Evolutionary conservation across 64 coral and sea anemone genomes (phyloP).

Genomic region (Stichodactyla helianthus): DNA sequence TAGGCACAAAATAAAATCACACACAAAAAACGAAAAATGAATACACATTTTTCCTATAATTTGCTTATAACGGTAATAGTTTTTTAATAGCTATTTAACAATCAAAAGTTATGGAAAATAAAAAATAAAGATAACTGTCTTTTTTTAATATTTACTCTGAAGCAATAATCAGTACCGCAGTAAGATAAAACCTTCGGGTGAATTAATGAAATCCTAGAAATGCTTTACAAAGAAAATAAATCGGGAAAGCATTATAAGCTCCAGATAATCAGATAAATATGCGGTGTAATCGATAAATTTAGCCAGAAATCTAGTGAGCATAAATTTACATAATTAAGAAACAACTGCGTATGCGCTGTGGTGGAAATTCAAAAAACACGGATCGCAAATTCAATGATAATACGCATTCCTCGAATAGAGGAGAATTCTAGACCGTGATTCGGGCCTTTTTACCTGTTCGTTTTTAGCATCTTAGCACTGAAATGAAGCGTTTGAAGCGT

Average conservation of each 20-base stretch:
- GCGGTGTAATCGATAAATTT: constrained; percentile 17
- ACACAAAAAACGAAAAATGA: too few relatives aligned
- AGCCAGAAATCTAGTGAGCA: neutral
- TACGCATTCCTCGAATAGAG: constrained; percentile 11
- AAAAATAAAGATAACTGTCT: too few relatives aligned
- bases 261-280: neutral
- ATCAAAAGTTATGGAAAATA: too few relatives aligned
- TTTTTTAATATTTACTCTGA: too few relatives aligned
- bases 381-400: constrained; percentile 9
- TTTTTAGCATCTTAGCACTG: constrained; percentile 2
- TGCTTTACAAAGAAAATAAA: neutral
- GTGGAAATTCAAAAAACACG: neutral
- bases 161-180: too few relatives aligned
- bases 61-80: too few relatives aligned
- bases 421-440: neutral
- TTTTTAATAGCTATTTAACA: too few relatives aligned
- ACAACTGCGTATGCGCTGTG: neutral
- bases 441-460: neutral
- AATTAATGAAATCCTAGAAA: neutral
- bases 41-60: too few relatives aligned
- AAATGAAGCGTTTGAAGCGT: constrained; percentile 83
- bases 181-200: too few relatives aligned
- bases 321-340: constrained; percentile 6
- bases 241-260: neutral
- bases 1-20: too few relatives aligned